phyloP scores from a whole-genome alignment of 2,797 vertebrate species.

The Antrozous pallidus region DNA sequence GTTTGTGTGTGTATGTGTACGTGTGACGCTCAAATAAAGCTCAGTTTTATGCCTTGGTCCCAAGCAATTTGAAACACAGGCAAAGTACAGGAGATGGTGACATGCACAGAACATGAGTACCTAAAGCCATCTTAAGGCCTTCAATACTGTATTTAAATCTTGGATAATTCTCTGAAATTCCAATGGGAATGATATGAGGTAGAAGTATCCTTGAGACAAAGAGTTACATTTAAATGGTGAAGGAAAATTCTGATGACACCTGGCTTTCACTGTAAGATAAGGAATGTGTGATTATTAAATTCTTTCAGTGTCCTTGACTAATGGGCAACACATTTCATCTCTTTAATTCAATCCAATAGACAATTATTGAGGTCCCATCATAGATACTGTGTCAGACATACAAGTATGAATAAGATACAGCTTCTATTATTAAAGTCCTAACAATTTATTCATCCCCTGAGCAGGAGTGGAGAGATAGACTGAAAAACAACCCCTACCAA shows the following conservation, averaged over 20 bases:
- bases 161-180: neutral
- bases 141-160: neutral
- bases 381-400: neutral
- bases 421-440: neutral
- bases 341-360: neutral
- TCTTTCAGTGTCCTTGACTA: neutral
- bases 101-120: neutral
- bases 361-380: neutral
- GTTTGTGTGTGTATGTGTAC: neutral
- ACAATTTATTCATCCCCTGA: neutral
- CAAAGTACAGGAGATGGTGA: rapidly evolving
- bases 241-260: neutral
- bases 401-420: neutral
- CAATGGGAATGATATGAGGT: neutral
- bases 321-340: neutral
- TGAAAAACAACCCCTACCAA: neutral
- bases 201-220: neutral
- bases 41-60: neutral
- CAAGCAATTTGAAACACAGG: neutral
- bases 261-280: neutral
- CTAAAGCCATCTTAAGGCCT: neutral
- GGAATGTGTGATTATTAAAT: neutral
- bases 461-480: neutral
- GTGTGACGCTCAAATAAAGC: neutral
- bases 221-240: neutral